Evolutionary conservation across 2,888 invertebrate species (phyloP).

Genomic region (Cheilosia variabilis): DNA sequence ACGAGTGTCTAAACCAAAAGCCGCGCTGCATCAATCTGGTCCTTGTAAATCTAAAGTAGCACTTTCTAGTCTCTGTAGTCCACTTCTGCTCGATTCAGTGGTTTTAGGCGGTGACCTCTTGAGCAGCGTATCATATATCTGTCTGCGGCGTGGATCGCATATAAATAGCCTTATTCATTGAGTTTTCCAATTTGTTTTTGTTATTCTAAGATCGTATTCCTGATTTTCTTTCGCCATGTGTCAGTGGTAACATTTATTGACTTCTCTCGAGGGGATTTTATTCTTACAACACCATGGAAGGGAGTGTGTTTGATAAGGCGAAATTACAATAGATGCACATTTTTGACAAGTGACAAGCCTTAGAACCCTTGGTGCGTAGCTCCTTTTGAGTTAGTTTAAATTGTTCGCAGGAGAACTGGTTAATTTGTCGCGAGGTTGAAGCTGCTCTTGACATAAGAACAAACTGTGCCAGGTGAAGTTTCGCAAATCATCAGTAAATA

Average conservation of each 20-base stretch:
- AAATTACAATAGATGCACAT: too few species aligned
- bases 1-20: neutral
- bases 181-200: neutral
- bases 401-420: too few species aligned
- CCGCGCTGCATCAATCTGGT: neutral
- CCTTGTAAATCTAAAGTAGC: neutral
- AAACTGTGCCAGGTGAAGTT: too few species aligned
- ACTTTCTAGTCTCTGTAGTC: neutral
- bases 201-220: neutral
- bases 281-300: neutral
- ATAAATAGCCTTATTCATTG: slow-evolving; percentile 1
- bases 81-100: neutral
- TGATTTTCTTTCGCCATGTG: neutral
- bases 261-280: neutral
- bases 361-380: too few species aligned
- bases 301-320: neutral
- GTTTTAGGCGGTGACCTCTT: neutral
- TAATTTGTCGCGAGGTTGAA: too few species aligned
- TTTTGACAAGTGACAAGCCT: neutral
- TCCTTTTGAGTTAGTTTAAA: too few species aligned
- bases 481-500: too few species aligned
- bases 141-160: neutral
- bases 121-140: neutral
- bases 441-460: too few species aligned
- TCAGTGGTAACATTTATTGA: neutral